A percentile compares a stretch with the other conserved stretches of the same genome.
Evolutionary conservation across 2,797 vertebrate species (phyloP).

Genomic region (Apodemus agrarius): DNA sequence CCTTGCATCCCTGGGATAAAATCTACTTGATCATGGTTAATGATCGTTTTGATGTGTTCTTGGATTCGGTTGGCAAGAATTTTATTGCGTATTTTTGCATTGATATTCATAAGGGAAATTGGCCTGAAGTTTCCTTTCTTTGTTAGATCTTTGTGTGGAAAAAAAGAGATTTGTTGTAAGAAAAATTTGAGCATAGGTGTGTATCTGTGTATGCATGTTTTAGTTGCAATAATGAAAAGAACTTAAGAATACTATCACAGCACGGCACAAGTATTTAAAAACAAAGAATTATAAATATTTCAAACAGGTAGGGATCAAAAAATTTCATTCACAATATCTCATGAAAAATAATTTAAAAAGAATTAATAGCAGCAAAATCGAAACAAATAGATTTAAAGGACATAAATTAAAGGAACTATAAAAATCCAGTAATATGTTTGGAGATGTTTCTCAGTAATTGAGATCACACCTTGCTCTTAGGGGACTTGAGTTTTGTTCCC

Average conservation of each 20-base stretch:
- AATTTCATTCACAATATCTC: background rate
- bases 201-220: background rate
- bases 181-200: background rate
- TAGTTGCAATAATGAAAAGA: background rate
- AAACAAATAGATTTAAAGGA: background rate
- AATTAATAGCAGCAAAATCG: background rate
- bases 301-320: background rate
- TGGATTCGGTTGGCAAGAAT: no score
- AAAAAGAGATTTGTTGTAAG: no score
- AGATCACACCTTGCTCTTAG: background rate
- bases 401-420: background rate
- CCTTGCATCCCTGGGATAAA: no score
- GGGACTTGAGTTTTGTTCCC: background rate
- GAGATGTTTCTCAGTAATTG: background rate
- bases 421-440: background rate
- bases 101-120: no score
- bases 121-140: no score
- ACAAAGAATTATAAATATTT: background rate
- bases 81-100: no score
- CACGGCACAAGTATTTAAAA: background rate
- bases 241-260: background rate
- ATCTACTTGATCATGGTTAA: no score
- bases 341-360: background rate
- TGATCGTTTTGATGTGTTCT: no score
- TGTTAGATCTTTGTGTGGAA: no score